Evolutionary conservation across 2,888 invertebrate genomes (phyloP).

Genomic region (Ormyrus labotus): DNA sequence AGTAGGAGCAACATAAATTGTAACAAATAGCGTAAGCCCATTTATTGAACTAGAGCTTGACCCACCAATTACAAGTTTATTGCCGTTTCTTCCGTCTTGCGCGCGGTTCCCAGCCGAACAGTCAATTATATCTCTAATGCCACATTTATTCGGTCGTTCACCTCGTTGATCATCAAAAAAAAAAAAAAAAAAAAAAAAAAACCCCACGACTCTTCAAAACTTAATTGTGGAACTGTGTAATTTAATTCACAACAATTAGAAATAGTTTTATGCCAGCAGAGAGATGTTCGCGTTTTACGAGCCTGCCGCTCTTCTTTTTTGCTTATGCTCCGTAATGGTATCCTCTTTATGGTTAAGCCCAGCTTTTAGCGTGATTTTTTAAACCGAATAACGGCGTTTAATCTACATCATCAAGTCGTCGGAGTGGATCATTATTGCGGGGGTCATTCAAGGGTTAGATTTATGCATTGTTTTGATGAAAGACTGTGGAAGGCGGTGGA

Average conservation of each 20-base stretch:
- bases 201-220: neutral
- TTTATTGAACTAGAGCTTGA: conserved; percentile 46
- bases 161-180: conserved; percentile 15
- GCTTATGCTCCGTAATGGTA: too few species aligned
- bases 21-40: conserved; percentile 16
- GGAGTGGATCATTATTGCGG: too few species aligned
- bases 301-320: neutral
- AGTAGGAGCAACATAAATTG: conserved; percentile 17
- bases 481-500: too few species aligned
- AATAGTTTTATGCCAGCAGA: neutral
- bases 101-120: conserved; percentile 3
- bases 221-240: conserved; percentile 13
- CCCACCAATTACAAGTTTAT: conserved; percentile 43
- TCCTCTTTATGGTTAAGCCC: too few species aligned
- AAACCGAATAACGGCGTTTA: neutral
- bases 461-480: too few species aligned
- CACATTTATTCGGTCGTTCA: conserved; percentile 34
- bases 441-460: too few species aligned
- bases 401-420: neutral
- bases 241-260: conserved; percentile 29
- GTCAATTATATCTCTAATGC: conserved; percentile 40
- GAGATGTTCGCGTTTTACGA: conserved; percentile 7
- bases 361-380: too few species aligned
- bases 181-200: neutral
- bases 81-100: conserved; percentile 24